phyloP scores from a whole-genome alignment of 2,797 vertebrate genomes.

The Anguilla anguilla region DNA sequence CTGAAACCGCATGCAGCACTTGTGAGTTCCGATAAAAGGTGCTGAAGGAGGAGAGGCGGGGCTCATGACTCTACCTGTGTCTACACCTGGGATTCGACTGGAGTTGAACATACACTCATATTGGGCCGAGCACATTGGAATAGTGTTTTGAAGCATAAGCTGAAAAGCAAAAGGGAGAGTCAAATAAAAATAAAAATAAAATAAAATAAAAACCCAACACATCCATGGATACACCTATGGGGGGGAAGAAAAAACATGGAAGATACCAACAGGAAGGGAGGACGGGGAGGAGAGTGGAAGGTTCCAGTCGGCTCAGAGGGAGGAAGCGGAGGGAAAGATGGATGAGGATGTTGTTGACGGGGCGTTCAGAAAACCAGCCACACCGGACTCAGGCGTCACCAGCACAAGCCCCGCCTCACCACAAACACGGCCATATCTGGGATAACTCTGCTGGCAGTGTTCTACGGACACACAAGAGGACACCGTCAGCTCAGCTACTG shows the following conservation, averaged over 20 bases:
- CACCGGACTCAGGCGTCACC: not conserved
- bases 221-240: slow-evolving; percentile 45
- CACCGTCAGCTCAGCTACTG: not conserved
- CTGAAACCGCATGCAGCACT: slow-evolving; percentile 50
- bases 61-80: slow-evolving; percentile 80
- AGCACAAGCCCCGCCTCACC: slow-evolving; percentile 4
- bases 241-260: slow-evolving; percentile 45
- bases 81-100: slow-evolving; percentile 81
- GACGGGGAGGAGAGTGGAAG: slow-evolving; percentile 33
- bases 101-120: slow-evolving; percentile 84
- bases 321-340: slow-evolving; percentile 38
- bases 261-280: slow-evolving; percentile 48
- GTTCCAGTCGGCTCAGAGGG: slow-evolving; percentile 6
- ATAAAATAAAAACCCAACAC: slow-evolving; percentile 46
- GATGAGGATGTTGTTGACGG: not conserved
- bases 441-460: not conserved
- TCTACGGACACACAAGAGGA: not conserved
- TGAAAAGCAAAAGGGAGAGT: slow-evolving; percentile 83
- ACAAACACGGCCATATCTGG: not conserved
- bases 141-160: slow-evolving; percentile 82
- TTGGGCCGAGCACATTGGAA: slow-evolving; percentile 82
- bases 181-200: slow-evolving; percentile 55
- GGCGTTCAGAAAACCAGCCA: slow-evolving; percentile 27
- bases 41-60: slow-evolving; percentile 39
- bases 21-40: slow-evolving; percentile 33